These are phyloP conservation scores for Ammodytes marinus DNA, from an alignment of 2,113 vertebrate genomes.

Conservation along the genomic window DNA sequence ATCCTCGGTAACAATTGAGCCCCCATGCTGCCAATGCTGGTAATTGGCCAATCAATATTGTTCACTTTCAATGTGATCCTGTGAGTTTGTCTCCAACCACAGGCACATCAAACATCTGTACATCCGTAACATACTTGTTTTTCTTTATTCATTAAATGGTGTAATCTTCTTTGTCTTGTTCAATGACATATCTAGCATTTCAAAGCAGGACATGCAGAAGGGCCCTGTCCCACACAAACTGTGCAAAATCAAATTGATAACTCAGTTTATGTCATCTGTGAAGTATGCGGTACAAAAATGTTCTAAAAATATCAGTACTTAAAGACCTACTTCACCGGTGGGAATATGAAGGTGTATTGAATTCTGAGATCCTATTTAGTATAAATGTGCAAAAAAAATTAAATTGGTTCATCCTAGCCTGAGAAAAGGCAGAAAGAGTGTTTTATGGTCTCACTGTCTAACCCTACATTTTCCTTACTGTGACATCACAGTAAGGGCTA, in stretches of 20 bases:
- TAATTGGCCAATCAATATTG: constrained; percentile 45
- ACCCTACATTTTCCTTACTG: too few relatives aligned
- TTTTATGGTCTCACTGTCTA: too few relatives aligned
- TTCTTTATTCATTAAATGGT: neutral
- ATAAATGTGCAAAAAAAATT: too few relatives aligned
- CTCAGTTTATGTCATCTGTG: neutral
- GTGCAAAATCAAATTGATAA: neutral
- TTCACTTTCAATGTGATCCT: constrained; percentile 25
- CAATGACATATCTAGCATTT: neutral
- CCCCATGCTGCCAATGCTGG: constrained; percentile 16
- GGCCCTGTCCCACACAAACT: too few relatives aligned
- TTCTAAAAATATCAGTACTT: too few relatives aligned
- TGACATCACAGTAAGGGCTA: too few relatives aligned
- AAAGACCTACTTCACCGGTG: too few relatives aligned
- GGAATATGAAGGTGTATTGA: too few relatives aligned
- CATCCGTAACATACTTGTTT: neutral
- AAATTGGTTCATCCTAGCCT: too few relatives aligned
- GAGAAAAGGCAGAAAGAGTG: too few relatives aligned
- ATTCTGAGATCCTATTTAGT: too few relatives aligned
- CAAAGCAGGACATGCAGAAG: neutral
- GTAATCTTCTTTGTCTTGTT: neutral
- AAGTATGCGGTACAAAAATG: neutral
- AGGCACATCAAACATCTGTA: constrained; percentile 1
- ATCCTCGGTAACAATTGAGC: constrained; percentile 21
- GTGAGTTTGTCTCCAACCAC: neutral